Evolutionary conservation across 2,113 vertebrate genomes (phyloP).

Genomic region (Solea senegalensis): DNA sequence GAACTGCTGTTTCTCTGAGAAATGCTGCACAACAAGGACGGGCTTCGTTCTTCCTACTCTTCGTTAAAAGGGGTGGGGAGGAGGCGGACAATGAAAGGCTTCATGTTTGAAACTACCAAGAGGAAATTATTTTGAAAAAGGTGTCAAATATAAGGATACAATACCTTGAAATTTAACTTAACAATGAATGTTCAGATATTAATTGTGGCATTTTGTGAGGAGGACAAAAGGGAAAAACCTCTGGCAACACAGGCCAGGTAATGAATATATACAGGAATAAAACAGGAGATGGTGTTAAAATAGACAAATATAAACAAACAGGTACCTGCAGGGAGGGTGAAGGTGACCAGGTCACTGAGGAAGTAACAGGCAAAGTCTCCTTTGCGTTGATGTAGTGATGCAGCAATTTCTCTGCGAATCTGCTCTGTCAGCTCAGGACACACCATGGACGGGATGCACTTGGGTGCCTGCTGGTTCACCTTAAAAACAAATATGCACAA

Average conservation of each 20-base stretch:
- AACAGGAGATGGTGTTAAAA: neutral
- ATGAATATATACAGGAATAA: too few relatives aligned
- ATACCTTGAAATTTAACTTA: too few relatives aligned
- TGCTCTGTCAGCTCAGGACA: conserved; percentile 97
- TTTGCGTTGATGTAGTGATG: conserved; percentile 95
- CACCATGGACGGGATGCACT: conserved; percentile 97
- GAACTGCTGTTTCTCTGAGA: conserved; percentile 23
- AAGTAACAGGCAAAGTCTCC: conserved; percentile 98
- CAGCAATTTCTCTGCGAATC: conserved; percentile 93
- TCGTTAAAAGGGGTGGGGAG: neutral
- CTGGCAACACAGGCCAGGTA: too few relatives aligned
- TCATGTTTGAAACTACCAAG: neutral
- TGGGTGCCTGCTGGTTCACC: conserved; percentile 95
- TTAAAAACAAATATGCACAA: conserved; percentile 44
- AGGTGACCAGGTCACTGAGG: conserved; percentile 94
- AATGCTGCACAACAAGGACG: conserved; percentile 7
- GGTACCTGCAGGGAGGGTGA: conserved; percentile 94
- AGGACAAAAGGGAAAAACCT: too few relatives aligned
- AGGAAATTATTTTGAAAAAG: neutral
- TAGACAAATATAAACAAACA: neutral
- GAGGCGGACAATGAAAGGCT: neutral
- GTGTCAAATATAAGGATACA: too few relatives aligned
- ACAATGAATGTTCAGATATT: too few relatives aligned
- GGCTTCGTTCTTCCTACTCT: conserved; percentile 9
- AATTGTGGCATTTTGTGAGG: too few relatives aligned